Percentiles rank a stretch among this genome's conserved stretches.
Conservation (phyloP, 2,797 vertebrate genomes). For the Crax fasciolata region DNA sequence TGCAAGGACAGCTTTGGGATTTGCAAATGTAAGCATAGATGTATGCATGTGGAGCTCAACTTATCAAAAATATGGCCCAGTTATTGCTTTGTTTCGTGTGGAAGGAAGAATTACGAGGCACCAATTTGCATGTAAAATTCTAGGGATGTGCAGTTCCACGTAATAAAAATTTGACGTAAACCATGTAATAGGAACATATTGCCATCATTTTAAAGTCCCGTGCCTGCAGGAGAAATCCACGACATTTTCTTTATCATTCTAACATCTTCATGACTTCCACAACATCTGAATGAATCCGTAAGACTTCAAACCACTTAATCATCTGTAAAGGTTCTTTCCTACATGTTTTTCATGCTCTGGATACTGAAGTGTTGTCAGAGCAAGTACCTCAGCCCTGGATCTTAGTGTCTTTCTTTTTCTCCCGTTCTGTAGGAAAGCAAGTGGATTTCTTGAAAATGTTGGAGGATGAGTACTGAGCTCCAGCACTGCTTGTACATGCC, state of each 20-base stretch:
- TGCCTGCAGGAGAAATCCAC: not conserved
- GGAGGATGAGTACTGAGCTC: not conserved
- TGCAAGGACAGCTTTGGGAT: slow-evolving; percentile 7
- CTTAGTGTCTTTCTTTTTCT: not conserved
- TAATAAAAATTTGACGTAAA: not conserved
- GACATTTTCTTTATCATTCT: not conserved
- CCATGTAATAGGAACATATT: not conserved
- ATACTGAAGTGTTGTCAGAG: not conserved
- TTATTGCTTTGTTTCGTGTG: not conserved
- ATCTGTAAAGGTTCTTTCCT: not conserved
- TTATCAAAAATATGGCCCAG: not conserved
- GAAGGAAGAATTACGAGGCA: not conserved
- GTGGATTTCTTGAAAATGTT: not conserved
- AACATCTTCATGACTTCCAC: not conserved
- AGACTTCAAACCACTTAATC: not conserved
- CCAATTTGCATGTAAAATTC: not conserved
- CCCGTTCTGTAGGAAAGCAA: not conserved
- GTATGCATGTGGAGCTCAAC: not conserved
- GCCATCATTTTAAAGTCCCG: not conserved
- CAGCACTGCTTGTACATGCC: not conserved
- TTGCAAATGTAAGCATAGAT: not conserved
- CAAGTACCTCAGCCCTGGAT: not conserved
- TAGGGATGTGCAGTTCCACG: not conserved
- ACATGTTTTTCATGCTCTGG: not conserved
- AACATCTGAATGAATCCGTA: not conserved